phyloP scores from a whole-genome alignment of 2,888 invertebrate species.

The Acleris cristana region DNA sequence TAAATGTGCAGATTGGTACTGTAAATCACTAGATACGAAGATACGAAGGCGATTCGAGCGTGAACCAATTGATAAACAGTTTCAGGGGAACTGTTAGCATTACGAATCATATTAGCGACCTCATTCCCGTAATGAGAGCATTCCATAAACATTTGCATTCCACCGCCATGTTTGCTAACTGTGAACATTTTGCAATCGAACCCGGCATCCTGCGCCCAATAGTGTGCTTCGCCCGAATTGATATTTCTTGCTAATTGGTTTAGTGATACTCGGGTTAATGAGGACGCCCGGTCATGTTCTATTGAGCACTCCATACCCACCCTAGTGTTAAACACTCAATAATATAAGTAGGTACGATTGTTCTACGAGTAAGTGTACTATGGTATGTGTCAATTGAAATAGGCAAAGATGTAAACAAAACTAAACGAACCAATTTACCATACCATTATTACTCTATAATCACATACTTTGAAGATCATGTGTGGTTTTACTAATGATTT shows the following conservation, averaged over 20 bases:
- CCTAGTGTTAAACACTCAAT: too few species aligned
- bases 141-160: slow-evolving; percentile 72
- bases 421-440: too few species aligned
- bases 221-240: slow-evolving; percentile 25
- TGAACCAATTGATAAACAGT: slow-evolving; percentile 37
- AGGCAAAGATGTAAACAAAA: too few species aligned
- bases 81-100: slow-evolving; percentile 40
- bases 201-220: slow-evolving; percentile 47
- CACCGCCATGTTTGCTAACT: slow-evolving; percentile 60
- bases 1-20: too few species aligned
- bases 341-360: too few species aligned
- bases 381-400: too few species aligned
- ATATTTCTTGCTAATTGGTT: slow-evolving; percentile 35
- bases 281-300: slow-evolving; percentile 12
- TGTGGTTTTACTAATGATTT: too few species aligned
- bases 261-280: slow-evolving; percentile 22
- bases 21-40: too few species aligned
- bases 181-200: slow-evolving; percentile 71
- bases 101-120: slow-evolving; percentile 65
- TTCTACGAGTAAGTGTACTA: too few species aligned
- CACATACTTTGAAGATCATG: too few species aligned
- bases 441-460: too few species aligned
- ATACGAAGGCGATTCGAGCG: neutral
- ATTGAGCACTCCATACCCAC: too few species aligned
- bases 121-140: slow-evolving; percentile 75